Evolutionary conservation across 2,888 invertebrate species (phyloP).

Genomic region (Sinotaia quadrata): DNA sequence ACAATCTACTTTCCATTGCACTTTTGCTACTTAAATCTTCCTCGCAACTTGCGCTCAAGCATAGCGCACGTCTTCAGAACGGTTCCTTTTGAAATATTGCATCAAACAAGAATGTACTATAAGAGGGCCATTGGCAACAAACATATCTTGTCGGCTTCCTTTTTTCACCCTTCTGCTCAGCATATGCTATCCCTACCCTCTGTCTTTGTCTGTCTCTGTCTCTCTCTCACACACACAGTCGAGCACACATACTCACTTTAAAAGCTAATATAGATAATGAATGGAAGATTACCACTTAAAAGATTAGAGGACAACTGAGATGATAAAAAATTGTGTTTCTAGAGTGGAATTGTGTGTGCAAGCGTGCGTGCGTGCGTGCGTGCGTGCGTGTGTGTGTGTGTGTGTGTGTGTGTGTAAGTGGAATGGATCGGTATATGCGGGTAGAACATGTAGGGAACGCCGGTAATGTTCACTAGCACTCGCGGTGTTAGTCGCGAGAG

Average conservation of each 20-base stretch:
- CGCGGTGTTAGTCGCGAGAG: no score
- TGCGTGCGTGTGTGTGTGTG: conserved; percentile 9
- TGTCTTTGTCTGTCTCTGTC: background rate
- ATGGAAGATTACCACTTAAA: background rate
- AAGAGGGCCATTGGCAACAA: no score
- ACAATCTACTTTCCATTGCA: no score
- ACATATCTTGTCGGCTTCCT: conserved; percentile 1
- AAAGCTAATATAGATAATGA: background rate
- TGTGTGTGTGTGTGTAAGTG: conserved; percentile 7
- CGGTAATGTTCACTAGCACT: no score
- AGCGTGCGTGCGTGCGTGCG: conserved; percentile 2
- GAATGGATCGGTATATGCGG: no score
- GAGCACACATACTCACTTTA: background rate
- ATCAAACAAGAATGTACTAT: no score
- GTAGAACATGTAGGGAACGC: no score
- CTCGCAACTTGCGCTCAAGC: no score
- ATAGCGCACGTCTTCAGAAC: no score
- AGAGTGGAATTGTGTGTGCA: background rate
- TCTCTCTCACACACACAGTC: background rate
- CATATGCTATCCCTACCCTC: background rate
- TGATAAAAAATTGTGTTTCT: background rate
- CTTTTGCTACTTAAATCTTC: no score
- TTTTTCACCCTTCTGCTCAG: background rate
- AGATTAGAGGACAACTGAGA: background rate
- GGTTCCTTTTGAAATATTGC: no score